Conservation (phyloP, 2,888 invertebrate genomes). For the Bugulina stolonifera region DNA sequence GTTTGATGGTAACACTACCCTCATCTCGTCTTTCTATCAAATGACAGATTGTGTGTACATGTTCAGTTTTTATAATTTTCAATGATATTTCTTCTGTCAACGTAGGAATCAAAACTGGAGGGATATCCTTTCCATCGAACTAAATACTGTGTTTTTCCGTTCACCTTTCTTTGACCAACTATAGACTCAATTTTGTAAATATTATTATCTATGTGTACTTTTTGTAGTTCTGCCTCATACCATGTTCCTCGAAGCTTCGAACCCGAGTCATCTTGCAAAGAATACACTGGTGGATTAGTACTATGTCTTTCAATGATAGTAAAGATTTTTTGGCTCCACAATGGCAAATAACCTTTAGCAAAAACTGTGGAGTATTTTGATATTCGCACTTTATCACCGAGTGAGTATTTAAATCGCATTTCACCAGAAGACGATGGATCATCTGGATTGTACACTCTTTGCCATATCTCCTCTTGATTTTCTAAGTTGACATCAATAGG, state of each 20-base stretch:
- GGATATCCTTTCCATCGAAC: constrained; percentile 3
- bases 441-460: constrained; percentile 4
- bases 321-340: constrained; percentile 4
- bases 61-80: constrained; percentile 1
- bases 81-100: constrained; percentile 8
- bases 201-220: constrained; percentile 7
- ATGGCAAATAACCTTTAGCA: constrained; percentile 9
- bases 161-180: neutral
- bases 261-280: neutral
- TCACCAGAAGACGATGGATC: neutral
- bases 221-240: constrained; percentile 25
- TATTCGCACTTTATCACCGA: constrained; percentile 13
- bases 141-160: constrained; percentile 4
- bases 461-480: constrained; percentile 11
- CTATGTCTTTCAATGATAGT: neutral
- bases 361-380: constrained; percentile 5
- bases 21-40: neutral
- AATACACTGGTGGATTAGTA: constrained; percentile 25
- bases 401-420: neutral
- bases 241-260: neutral
- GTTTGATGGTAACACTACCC: constrained; percentile 4
- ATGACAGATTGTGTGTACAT: neutral
- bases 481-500: neutral
- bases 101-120: constrained; percentile 5
- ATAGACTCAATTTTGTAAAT: neutral